A percentile compares a stretch with the other conserved stretches of the same genome.
Evolutionary conservation across 2,113 vertebrate species (phyloP).

Genomic region (Rhodinocichla rosea): DNA sequence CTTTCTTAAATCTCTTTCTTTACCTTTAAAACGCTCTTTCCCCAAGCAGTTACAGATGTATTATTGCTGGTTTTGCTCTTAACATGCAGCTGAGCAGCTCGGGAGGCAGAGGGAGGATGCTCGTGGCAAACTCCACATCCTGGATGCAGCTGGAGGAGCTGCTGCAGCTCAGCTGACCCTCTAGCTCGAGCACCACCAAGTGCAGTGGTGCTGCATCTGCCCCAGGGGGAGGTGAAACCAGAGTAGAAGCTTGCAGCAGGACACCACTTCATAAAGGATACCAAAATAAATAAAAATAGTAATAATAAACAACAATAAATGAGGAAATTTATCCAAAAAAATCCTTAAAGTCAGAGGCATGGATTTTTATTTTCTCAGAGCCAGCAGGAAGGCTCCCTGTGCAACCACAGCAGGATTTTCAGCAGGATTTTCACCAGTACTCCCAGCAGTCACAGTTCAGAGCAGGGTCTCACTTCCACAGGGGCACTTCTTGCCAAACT

Average conservation of each 20-base stretch:
- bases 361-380: background rate
- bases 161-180: background rate
- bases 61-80: background rate
- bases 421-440: background rate
- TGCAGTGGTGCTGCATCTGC: background rate
- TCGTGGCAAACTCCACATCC: background rate
- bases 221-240: rapidly evolving
- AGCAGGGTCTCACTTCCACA: background rate
- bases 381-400: background rate
- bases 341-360: background rate
- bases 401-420: background rate
- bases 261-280: background rate
- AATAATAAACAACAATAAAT: background rate
- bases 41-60: background rate
- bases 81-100: background rate
- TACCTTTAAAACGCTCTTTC: conserved; percentile 12
- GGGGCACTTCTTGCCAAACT: background rate
- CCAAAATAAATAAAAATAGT: background rate
- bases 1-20: conserved; percentile 37
- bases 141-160: background rate
- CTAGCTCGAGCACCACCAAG: background rate
- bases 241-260: background rate
- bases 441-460: background rate
- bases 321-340: background rate
- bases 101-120: background rate